Conservation (phyloP, 2,888 invertebrate genomes). For the Andrena hattorfiana region DNA sequence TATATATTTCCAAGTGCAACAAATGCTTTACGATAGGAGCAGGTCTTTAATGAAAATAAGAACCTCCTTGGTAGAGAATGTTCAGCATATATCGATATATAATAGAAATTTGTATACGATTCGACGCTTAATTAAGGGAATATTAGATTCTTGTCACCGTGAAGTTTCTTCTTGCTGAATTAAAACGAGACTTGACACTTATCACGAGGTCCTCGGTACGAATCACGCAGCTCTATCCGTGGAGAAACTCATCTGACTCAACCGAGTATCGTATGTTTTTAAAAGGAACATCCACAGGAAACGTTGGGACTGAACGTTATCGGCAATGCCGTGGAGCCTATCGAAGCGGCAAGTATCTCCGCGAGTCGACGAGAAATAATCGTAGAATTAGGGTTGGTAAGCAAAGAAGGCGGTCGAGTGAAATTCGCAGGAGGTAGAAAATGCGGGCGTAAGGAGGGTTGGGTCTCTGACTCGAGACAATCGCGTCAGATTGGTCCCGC, state of each 20-base stretch:
- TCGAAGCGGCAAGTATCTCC: slow-evolving; percentile 33
- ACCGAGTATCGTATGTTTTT: slow-evolving; percentile 47
- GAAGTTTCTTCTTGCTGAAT: slow-evolving; percentile 21
- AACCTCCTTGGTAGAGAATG: slow-evolving; percentile 4
- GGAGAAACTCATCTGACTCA: slow-evolving; percentile 33
- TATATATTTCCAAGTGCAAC: slow-evolving; percentile 12
- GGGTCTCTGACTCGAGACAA: slow-evolving; percentile 72
- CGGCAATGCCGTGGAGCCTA: neutral
- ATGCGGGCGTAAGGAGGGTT: slow-evolving; percentile 81
- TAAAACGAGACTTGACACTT: slow-evolving; percentile 50
- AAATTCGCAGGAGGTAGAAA: slow-evolving; percentile 72
- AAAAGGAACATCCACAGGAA: slow-evolving; percentile 19
- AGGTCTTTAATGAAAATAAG: neutral
- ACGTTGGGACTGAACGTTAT: slow-evolving; percentile 20
- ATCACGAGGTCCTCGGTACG: slow-evolving; percentile 51
- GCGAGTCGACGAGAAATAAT: slow-evolving; percentile 32
- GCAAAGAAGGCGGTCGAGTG: slow-evolving; percentile 55
- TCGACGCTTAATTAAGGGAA: neutral
- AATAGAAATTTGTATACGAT: neutral
- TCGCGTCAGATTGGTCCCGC: slow-evolving; percentile 63
- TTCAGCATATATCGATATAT: slow-evolving; percentile 11
- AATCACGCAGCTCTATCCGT: slow-evolving; percentile 42
- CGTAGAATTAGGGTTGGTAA: slow-evolving; percentile 44
- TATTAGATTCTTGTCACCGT: neutral
- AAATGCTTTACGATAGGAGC: neutral